phyloP scores from a whole-genome alignment of 2,888 invertebrate genomes.

The Aricia artaxerxes region DNA sequence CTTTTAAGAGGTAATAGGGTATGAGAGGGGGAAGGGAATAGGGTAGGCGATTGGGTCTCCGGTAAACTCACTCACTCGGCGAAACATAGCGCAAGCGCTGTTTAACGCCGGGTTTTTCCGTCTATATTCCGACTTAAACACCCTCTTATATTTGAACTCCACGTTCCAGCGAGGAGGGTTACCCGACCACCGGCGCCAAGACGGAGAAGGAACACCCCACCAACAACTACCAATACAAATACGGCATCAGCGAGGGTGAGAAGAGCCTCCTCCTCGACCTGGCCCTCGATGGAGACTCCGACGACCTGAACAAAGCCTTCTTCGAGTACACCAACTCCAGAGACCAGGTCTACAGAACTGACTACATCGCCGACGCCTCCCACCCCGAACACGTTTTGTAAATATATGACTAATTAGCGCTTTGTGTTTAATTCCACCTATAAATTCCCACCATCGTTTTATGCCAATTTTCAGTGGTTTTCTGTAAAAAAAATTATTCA shows the following conservation, averaged over 20 bases:
- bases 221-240: conserved; percentile 59
- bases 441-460: too few species aligned
- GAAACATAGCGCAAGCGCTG: too few species aligned
- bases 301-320: conserved; percentile 56
- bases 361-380: conserved; percentile 65
- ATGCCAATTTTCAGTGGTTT: too few species aligned
- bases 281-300: conserved; percentile 44
- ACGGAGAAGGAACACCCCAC: conserved; percentile 31
- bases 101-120: too few species aligned
- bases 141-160: neutral
- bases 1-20: too few species aligned
- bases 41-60: too few species aligned
- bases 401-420: neutral
- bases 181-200: neutral
- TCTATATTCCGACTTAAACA: too few species aligned
- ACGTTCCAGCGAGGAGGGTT: neutral
- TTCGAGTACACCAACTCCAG: conserved; percentile 66
- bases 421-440: neutral
- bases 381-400: neutral
- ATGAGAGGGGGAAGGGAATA: too few species aligned
- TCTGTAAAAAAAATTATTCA: too few species aligned
- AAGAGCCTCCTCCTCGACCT: conserved; percentile 58
- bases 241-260: conserved; percentile 69
- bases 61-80: too few species aligned
- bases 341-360: conserved; percentile 69